These are phyloP conservation scores for Mechanitis messenoides DNA, from an alignment of 2,888 invertebrate genomes.

Conservation along the genomic window DNA sequence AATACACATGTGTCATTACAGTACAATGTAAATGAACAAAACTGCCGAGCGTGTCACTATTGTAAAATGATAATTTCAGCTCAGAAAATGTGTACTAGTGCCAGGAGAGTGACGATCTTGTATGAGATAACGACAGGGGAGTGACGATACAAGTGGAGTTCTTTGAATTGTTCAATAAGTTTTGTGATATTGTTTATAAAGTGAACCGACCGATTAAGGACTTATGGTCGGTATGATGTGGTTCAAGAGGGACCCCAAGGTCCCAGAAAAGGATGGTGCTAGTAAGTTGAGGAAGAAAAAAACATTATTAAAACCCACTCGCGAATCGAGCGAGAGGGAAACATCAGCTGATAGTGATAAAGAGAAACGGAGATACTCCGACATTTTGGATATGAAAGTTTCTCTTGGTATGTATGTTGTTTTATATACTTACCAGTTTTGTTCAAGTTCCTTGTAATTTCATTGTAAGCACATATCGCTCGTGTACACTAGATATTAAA, in stretches of 20 bases:
- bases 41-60: constrained; percentile 21
- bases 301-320: constrained; percentile 57
- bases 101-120: constrained; percentile 16
- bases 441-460: constrained; percentile 17
- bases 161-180: constrained; percentile 8
- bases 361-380: constrained; percentile 65
- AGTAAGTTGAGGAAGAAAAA: constrained; percentile 65
- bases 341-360: constrained; percentile 70
- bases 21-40: background rate
- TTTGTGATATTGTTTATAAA: too few species aligned
- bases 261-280: constrained; percentile 57
- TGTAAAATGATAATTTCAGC: constrained; percentile 18
- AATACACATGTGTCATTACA: background rate
- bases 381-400: constrained; percentile 66
- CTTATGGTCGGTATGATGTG: constrained; percentile 65
- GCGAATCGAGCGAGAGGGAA: constrained; percentile 69
- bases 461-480: constrained; percentile 20
- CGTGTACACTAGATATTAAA: background rate
- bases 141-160: constrained; percentile 14
- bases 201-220: constrained; percentile 8
- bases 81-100: constrained; percentile 11
- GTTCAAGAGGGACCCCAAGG: constrained; percentile 69
- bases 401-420: constrained; percentile 56
- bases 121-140: constrained; percentile 7
- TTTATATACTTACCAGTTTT: constrained; percentile 5